Evolutionary conservation across 2,888 invertebrate species (phyloP), one percentile per base, ranked within the genome.

Genomic region (Coremacera marginata): DNA sequence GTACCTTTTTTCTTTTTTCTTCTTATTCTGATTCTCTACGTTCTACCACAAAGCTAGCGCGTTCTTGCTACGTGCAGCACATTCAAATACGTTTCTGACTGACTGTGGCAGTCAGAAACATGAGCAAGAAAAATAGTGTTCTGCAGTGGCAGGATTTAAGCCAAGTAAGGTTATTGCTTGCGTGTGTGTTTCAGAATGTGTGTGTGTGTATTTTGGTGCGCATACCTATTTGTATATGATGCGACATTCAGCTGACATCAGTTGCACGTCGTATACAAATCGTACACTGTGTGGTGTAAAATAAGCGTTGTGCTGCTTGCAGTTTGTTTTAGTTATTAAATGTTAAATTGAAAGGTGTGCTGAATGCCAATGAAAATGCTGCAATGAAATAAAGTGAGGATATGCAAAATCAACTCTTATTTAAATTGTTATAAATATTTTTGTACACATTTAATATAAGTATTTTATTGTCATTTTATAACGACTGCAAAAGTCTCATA

Each of bases 231-330:
- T 67, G 27, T 60, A 68, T 57, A 16, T 68, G 55, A 27, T 62
- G 9, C 57, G 73, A 22, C 73, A 44, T 44, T 44, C 14, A n/a
- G 25, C 22, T 51, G 62, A 22, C 52, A 63, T 37, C 72, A 68
- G 71, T 77, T 70, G 77, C 77, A 75, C 77, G 77, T 77, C 63
- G 70, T 70, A 70, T 51, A 70, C 74, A 75, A 77, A 77, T 77
- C 77, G 77, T 75, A 77, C 65, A 75, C 74, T 70, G 71, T 70
- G 65, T 57, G 70, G 57, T 63, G 71, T 75, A 70, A 77, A 68
- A 52, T 74, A 52, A 70, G 37, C 51, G 68, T 27, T 31, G 31
- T 31, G 31, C 31, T 31, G n/a, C 31, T 31, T 31, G 37, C 37
- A 37, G 37, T 37, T 37, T 37, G 7, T 37, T 44, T 44, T 11